Evolutionary conservation across 2,113 vertebrate species (phyloP), one percentile per base, ranked within the genome.

Genomic region (Pongo pygmaeus): DNA sequence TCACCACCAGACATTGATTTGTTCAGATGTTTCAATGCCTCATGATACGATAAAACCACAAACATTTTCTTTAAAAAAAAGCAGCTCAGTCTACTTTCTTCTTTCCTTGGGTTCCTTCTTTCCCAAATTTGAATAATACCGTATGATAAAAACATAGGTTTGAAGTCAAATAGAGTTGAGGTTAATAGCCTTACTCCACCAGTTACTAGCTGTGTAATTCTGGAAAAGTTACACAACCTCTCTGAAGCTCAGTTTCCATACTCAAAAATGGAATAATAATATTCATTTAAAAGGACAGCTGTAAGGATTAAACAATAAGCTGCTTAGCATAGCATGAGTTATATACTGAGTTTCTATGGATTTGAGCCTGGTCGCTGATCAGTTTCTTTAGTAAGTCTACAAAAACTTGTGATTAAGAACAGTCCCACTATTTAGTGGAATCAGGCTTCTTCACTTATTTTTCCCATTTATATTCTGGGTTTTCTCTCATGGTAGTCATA

Each of bases 71-170:
- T 30, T 43, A 43, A 57, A 11, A 61, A 61, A 79, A n/a, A 75
- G 40, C 17, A 83, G 16, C 12, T 61, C 48, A 70, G 16, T 78
- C n/a, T 32, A 72, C 25, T 79, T 77, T 92, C 93, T 16, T 46
- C 38, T 38, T 38, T 38, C 38, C 75, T 20, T 93, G 40, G 6
- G 17, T 48, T 70, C 16, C 18, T 94, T 88, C 67, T 59, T 94
- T n/a, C 10, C 32, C 30, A 84, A 91, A 93, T 14, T 89, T 89
- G 67, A 96, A 84, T 88, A 77, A 91, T 38, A 40, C n/a, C 20
- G 2, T 23, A 57, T 72, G n/a, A 83, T 61, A 78, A 57, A 14
- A 70, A 81, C 59, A 46, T 52, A 85, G 30, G 50, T 81, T 70
- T 93, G 32, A 91, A 87, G 55, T 96, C 38, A 43, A 46, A 57